Conservation (phyloP, 1,140 invertebrate genomes). For the Acromyrmex echinatior region DNA sequence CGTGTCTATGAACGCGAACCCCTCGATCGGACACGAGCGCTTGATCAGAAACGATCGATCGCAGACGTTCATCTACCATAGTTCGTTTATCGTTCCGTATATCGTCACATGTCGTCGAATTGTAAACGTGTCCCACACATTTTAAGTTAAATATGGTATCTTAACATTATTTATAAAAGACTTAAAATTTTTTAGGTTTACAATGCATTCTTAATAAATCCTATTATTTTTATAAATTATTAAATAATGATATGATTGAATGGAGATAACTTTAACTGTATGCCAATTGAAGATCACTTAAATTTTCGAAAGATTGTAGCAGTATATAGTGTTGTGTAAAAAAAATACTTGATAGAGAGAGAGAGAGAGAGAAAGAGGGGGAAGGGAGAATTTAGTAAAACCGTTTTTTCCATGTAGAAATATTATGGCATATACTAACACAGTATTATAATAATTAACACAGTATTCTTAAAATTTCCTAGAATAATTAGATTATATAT, state of each 20-base stretch:
- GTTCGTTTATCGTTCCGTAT: not conserved
- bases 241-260: not conserved
- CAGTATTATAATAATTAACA: not conserved
- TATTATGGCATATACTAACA: not conserved
- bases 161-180: not conserved
- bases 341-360: not conserved
- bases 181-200: not conserved
- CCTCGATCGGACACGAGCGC: conserved; percentile 45
- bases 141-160: not conserved
- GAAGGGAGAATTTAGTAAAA: conserved; percentile 30
- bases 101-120: not conserved
- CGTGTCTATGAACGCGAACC: conserved; percentile 60
- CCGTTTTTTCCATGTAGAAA: not conserved
- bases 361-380: too few species aligned
- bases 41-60: conserved; percentile 57
- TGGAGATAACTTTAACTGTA: not conserved
- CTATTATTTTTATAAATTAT: not conserved
- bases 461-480: not conserved
- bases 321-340: conserved; percentile 15
- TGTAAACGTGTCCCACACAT: not conserved
- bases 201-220: not conserved
- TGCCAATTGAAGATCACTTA: not conserved
- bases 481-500: not conserved
- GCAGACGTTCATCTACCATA: conserved; percentile 2
- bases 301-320: not conserved